Conservation (phyloP, 1,140 invertebrate species). For the Goniozus legneri region DNA sequence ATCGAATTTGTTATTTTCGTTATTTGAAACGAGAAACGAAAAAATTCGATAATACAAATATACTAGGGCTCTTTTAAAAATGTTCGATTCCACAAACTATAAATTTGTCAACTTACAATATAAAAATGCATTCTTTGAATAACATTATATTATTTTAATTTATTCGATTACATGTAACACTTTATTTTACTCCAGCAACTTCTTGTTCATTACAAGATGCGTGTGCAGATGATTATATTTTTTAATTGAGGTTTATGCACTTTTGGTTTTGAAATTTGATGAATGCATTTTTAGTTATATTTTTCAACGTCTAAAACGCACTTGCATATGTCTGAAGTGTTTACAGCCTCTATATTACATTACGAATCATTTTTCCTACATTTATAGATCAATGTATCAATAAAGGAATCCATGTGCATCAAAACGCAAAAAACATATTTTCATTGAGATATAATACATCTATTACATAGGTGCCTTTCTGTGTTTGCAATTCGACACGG, state of each 20-base stretch:
- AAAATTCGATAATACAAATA: background rate
- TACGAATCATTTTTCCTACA: too few relatives aligned
- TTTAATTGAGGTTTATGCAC: too few relatives aligned
- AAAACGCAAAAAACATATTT: background rate
- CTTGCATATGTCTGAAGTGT: too few relatives aligned
- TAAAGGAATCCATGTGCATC: background rate
- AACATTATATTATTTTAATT: conserved; percentile 40
- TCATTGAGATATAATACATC: background rate
- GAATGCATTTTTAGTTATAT: too few relatives aligned
- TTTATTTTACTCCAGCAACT: conserved; percentile 12
- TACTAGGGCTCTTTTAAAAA: conserved; percentile 20
- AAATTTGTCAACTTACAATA: conserved; percentile 42
- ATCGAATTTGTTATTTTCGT: background rate
- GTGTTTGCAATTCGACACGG: too few relatives aligned
- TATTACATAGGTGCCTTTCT: too few relatives aligned
- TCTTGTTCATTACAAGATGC: background rate
- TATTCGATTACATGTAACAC: conserved; percentile 29
- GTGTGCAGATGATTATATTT: too few relatives aligned
- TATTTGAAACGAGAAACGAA: too few relatives aligned
- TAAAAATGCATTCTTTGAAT: conserved; percentile 43
- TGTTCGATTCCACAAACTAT: conserved; percentile 43
- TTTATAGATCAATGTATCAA: background rate
- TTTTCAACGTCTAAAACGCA: too few relatives aligned
- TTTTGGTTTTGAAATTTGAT: too few relatives aligned
- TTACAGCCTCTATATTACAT: too few relatives aligned